These are phyloP conservation scores for Aeoliscus strigatus DNA, from an alignment of 2,797 vertebrate species.

Conservation along the genomic window DNA sequence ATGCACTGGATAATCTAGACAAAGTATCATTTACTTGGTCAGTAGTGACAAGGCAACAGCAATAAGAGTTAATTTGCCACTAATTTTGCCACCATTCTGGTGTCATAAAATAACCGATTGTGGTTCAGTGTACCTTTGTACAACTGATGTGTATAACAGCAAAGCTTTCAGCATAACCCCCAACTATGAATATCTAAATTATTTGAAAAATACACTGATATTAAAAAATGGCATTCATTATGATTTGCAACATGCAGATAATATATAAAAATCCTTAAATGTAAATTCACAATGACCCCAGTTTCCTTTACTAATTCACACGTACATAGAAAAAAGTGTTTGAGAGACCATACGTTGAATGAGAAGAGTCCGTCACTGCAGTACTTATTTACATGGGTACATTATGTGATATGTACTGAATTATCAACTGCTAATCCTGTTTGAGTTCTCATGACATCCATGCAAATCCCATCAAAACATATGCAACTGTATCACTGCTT, in stretches of 20 bases:
- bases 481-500: constrained; percentile 7
- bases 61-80: background rate
- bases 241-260: no score
- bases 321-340: constrained; percentile 4
- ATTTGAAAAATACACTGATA: no score
- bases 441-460: constrained; percentile 27
- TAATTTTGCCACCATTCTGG: no score
- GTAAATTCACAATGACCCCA: no score
- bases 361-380: constrained; percentile 9
- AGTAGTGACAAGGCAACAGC: background rate
- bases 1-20: background rate
- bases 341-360: constrained; percentile 4
- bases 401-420: constrained; percentile 16
- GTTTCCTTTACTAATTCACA: constrained; percentile 19
- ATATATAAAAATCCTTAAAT: no score
- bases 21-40: background rate
- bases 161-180: no score
- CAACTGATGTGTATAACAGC: no score
- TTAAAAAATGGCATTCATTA: no score
- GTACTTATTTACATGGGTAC: constrained; percentile 8
- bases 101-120: no score
- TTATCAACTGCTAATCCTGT: constrained; percentile 19
- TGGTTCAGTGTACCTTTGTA: no score
- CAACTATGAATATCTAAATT: no score
- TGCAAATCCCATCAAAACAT: constrained; percentile 15